Evolutionary conservation across 2,113 vertebrate species (phyloP), one percentile per base, ranked within the genome.

Genomic region (Carettochelys insculpta): DNA sequence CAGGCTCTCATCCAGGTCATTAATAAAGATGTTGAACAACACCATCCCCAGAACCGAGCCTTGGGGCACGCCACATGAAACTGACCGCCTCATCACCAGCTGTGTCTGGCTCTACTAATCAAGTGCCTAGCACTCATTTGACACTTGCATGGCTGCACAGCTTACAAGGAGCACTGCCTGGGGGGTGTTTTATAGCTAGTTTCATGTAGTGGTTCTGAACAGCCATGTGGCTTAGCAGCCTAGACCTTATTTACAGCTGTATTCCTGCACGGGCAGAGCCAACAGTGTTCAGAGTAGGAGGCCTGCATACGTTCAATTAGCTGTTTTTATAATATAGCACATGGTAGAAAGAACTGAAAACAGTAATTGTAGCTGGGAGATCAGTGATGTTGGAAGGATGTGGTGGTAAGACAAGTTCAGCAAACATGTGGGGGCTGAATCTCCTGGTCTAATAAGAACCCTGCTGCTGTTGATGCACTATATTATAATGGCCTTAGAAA

Each of bases 221-320:
- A 94, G 78, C 51, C 88, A 34, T 73, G 88, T 89, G 88, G 78
- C 89, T 76, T 77, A 89, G 90, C 87, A 95, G 78, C 83, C 85
- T 92, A 83, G 87, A 90, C 81, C 77, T 94, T 90, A 89, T 92
- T 92, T 95, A 94, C 83, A 92, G 88, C 82, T 96, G 94, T 92
- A 94, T 90, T 92, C 87, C 91, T 92, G 84, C 77, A 93, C 91
- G 78, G 81, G 73, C 77, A 91, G 77, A 95, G 90, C 89, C 91
- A 95, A 96, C 85, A 93, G 45, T 94, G 95, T 91, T 88, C 61
- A 83, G 85, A 88, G 86, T 85, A 94, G 95, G 80, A 75, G 95
- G 43, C 88, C 82, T 93, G 50, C 75, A 34, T 58, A 80, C 91
- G 92, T 91, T 75, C 92, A 89, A 92, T 88, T 29, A 93, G 58